Evolutionary conservation across 2,113 vertebrate genomes (phyloP).

Genomic region (Aptenodytes patagonicus): DNA sequence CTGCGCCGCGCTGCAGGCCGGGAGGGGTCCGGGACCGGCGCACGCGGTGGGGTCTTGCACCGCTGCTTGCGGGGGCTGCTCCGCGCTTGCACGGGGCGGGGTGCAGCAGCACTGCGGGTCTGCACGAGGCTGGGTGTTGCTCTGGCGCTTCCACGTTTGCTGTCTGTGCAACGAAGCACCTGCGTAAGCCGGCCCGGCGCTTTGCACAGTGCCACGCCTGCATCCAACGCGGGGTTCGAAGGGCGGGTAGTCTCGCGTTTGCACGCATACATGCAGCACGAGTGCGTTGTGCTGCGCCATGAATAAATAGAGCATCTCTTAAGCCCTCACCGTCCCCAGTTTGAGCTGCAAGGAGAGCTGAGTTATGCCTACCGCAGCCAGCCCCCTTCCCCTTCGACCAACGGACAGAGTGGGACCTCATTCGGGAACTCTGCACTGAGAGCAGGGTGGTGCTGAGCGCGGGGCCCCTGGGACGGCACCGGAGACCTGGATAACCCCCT

Average conservation of each 20-base stretch:
- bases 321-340: accelerated
- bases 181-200: background rate
- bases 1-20: background rate
- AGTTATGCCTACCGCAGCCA: accelerated
- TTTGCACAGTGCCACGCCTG: background rate
- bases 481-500: accelerated
- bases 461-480: background rate
- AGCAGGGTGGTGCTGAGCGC: accelerated
- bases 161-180: background rate
- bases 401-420: accelerated
- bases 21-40: background rate
- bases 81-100: background rate
- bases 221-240: accelerated
- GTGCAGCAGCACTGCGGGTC: background rate
- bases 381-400: accelerated
- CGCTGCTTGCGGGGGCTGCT: background rate
- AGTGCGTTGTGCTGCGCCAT: accelerated
- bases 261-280: accelerated
- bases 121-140: background rate
- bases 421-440: accelerated
- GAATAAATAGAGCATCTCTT: accelerated
- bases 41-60: background rate
- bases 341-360: background rate
- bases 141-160: accelerated
- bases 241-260: accelerated